phyloP scores from a whole-genome alignment of 2,888 invertebrate genomes.

The Acleris cristana region DNA sequence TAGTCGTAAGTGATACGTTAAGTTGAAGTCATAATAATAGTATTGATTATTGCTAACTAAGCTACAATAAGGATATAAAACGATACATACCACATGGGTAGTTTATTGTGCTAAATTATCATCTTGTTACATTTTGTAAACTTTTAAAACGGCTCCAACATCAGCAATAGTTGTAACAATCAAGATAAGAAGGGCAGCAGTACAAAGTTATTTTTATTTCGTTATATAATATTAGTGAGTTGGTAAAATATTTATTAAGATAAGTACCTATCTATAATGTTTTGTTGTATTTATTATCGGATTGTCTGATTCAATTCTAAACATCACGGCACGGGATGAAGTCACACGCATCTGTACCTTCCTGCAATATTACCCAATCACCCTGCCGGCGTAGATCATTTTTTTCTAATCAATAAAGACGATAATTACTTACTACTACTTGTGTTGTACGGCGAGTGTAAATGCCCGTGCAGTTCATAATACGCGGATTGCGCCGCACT shows the following conservation, averaged over 20 bases:
- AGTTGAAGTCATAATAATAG: slow-evolving; percentile 82
- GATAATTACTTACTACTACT: too few relatives aligned
- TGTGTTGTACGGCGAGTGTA: too few relatives aligned
- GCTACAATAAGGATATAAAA: slow-evolving; percentile 65
- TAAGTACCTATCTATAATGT: slow-evolving; percentile 6
- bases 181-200: slow-evolving; percentile 18
- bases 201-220: slow-evolving; percentile 36
- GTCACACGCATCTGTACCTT: too few relatives aligned
- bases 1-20: slow-evolving; percentile 61
- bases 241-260: slow-evolving; percentile 15
- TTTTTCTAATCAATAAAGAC: too few relatives aligned
- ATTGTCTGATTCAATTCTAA: too few relatives aligned
- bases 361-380: too few relatives aligned
- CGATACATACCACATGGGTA: slow-evolving; percentile 17
- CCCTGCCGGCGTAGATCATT: too few relatives aligned
- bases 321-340: too few relatives aligned
- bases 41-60: slow-evolving; percentile 79
- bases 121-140: not conserved
- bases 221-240: slow-evolving; percentile 19
- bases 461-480: too few relatives aligned
- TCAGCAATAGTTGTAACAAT: slow-evolving; percentile 5
- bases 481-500: not conserved
- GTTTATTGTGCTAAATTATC: slow-evolving; percentile 16
- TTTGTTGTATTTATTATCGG: slow-evolving; percentile 15
- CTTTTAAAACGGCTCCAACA: slow-evolving; percentile 1